Conservation (phyloP, 2,888 invertebrate genomes). For the Meteorus colon region DNA sequence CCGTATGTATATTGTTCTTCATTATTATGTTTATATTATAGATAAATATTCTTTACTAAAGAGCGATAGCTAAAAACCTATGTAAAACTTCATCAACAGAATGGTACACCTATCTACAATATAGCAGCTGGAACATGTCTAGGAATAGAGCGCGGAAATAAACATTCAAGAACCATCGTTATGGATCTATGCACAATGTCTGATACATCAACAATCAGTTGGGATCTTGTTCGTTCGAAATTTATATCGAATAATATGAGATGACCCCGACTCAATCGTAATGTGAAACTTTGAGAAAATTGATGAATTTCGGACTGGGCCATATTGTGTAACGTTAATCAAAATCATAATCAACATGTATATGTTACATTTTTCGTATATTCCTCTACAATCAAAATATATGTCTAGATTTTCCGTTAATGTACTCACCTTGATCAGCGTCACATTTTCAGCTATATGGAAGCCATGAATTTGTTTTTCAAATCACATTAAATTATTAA, state of each 20-base stretch:
- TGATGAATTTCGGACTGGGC: neutral
- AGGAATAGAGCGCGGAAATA: constrained; percentile 74
- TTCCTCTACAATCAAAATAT: neutral
- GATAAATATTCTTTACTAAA: constrained; percentile 17
- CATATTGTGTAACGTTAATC: neutral
- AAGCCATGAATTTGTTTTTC: too few species aligned
- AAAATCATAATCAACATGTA: neutral
- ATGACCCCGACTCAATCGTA: constrained; percentile 54
- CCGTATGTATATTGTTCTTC: constrained; percentile 74
- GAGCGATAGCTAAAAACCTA: too few species aligned
- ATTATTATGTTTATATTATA: neutral
- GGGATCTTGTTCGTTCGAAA: constrained; percentile 75
- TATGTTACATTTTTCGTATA: neutral
- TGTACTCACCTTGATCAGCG: neutral
- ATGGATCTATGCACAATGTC: constrained; percentile 79
- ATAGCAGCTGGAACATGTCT: constrained; percentile 90
- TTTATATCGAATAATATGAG: constrained; percentile 59
- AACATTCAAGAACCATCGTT: constrained; percentile 73
- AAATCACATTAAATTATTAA: too few species aligned
- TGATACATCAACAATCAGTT: constrained; percentile 72
- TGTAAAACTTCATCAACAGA: constrained; percentile 71
- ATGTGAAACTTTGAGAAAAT: neutral
- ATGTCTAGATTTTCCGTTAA: neutral
- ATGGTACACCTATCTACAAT: constrained; percentile 86
- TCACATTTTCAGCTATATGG: neutral